A percentile compares a stretch with the other conserved stretches of the same genome.
These are phyloP conservation scores for Pyrgilauda ruficollis DNA, from an alignment of 2,113 vertebrate genomes.

Conservation along the genomic window DNA sequence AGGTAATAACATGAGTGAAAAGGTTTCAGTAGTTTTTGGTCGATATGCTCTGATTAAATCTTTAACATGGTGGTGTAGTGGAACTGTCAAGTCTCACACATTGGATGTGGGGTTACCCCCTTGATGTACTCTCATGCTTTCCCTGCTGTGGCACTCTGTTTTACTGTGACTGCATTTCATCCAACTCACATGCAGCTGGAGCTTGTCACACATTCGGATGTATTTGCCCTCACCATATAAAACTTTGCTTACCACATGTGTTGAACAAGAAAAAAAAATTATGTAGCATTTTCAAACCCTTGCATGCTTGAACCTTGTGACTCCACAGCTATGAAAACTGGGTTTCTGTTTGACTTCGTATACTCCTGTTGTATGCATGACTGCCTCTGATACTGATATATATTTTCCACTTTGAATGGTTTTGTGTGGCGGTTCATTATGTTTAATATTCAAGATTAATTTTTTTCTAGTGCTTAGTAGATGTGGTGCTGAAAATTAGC, in stretches of 20 bases:
- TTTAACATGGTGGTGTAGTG: background rate
- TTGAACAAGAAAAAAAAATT: background rate
- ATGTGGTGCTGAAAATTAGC: slow-evolving; percentile 72
- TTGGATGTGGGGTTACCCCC: background rate
- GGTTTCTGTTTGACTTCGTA: background rate
- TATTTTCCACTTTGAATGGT: background rate
- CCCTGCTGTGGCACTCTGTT: slow-evolving; percentile 18
- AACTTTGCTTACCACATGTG: background rate
- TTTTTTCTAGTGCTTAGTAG: slow-evolving; percentile 1
- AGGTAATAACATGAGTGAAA: background rate
- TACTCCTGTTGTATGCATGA: background rate
- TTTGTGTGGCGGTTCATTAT: background rate
- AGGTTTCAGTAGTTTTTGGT: background rate
- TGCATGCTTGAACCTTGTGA: background rate
- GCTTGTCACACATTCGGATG: background rate
- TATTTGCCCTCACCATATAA: background rate
- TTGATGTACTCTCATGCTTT: background rate
- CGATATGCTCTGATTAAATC: background rate
- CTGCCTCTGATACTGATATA: background rate
- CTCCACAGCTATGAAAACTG: background rate
- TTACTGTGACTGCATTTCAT: background rate
- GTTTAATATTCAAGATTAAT: background rate
- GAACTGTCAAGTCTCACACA: background rate
- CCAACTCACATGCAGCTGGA: background rate
- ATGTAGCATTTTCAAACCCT: background rate